Evolutionary conservation across 1,140 invertebrate genomes (phyloP), one percentile per base, ranked within the genome.

Genomic region (Bombus superbus): DNA sequence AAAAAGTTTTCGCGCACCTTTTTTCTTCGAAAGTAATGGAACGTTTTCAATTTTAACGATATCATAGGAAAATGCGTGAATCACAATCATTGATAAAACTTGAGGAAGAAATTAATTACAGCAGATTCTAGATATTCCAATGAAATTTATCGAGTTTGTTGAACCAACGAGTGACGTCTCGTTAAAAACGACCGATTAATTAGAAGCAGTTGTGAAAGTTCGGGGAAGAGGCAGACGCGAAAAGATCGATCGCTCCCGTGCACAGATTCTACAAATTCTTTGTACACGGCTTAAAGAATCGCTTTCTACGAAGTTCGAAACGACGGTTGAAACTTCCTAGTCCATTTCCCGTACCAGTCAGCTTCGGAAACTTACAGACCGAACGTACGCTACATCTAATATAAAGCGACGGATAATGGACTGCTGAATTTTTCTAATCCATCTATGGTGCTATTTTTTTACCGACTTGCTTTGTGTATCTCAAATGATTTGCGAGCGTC

Each of bases 211-310:
- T 44, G 9, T 44, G 66, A 11, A 38, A 53, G 44, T 71, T 35
- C 47, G 35, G 0, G 44, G 28, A 74, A 72, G 47, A 22, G 32
- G 28, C 38, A n/a, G 64, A 53, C 13, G 18, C 28, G 25, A 47
- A 32, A 59, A 44, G 82, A 84, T 85, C 76, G 83, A 79, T 79
- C 62, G 81, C 11, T 59, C 25, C 44, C 38, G 53, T 22, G 40
- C 47, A 40, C 38, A 28, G 42, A 85, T 85, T 85, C 76, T 40
- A 11, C 53, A 76, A 80, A 85, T 80, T 79, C 75, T 78, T 78
- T 15, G 75, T 9, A 15, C 38, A 9, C 40, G 42, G 66, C 15
- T 80, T 72, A 80, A 72, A 85, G 76, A 80, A 57, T 44, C 40
- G 53, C 66, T 57, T 69, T n/a, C 76, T 13, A 25, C 47, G 42